Evolutionary conservation across 2,888 invertebrate species (phyloP), one percentile per base, ranked within the genome.

Genomic region (Brachyptera putata): DNA sequence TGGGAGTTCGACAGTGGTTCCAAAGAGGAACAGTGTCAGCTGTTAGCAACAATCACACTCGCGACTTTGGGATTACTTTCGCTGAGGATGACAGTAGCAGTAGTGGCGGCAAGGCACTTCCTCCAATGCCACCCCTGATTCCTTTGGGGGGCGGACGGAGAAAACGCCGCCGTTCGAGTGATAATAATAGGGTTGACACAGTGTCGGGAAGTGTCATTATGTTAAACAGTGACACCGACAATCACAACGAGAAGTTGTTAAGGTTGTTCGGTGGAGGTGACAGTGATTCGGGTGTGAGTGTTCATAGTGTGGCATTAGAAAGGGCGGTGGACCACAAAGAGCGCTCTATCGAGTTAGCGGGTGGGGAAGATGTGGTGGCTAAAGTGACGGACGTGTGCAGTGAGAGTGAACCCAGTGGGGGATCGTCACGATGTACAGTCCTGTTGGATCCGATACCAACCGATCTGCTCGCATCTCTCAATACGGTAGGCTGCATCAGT

Each of bases 321-420:
- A 36, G 24, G 36, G 57, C 36, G 13, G 58, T 34, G 41, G 36
- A 46, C 55, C 55, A 30, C 36, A 37, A 26, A n/a, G 49, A 60
- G 18, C 13, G 39, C 13, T 1, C 21, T 16, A 21, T 18, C 13
- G 21, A 5, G n/a, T 43, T 13, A 16, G 57, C n/a, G 34, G 11
- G 37, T 36, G 56, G 18, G 36, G 22, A 22, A 16, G 61, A 39
- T 46, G 25, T 37, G 26, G 62, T 24, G 21, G 34, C 18, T 13
- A 58, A 16, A 69, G 67, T 61, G 64, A 64, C 67, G 68, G 70
- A 50, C 26, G 26, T 50, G 26, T 26, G 26, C n/a, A 25, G 25
- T 24, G 48, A 48, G 48, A 48, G 48, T 26, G 49, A 30, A 3
- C n/a, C n/a, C n/a, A n/a, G n/a, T n/a, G n/a, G n/a, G n/a, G n/a